Evolutionary conservation across 1,140 invertebrate genomes (phyloP).

Genomic region (Oreohelix idahoensis): DNA sequence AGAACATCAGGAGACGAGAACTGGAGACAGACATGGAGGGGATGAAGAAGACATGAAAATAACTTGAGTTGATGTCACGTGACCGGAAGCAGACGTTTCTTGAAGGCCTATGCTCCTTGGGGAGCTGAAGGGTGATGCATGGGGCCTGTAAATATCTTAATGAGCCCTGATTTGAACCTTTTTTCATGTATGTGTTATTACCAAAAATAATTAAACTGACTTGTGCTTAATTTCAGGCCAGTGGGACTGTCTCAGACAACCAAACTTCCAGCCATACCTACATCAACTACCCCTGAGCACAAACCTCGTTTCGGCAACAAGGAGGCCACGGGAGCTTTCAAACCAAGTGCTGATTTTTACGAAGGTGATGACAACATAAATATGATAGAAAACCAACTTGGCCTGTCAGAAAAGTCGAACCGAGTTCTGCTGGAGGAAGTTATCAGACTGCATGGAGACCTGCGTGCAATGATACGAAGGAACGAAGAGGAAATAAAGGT

Average conservation of each 20-base stretch:
- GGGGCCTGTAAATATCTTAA: no score
- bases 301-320: conserved; percentile 40
- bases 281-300: conserved; percentile 48
- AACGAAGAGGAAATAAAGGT: conserved; percentile 62
- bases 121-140: no score
- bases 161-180: no score
- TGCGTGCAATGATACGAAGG: conserved; percentile 58
- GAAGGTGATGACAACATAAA: conserved; percentile 64
- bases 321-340: conserved; percentile 34
- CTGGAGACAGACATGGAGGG: no score
- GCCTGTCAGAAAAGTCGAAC: conserved; percentile 71
- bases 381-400: conserved; percentile 67
- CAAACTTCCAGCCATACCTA: conserved; percentile 61
- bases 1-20: no score
- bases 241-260: conserved; percentile 44
- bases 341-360: conserved; percentile 32
- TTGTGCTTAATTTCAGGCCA: conserved; percentile 3
- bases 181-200: no score
- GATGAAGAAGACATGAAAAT: no score
- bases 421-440: conserved; percentile 72
- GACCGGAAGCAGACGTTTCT: no score
- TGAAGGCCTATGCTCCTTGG: no score
- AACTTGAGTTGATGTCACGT: no score
- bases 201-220: neutral
- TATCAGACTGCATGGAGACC: conserved; percentile 70